Conservation (phyloP, 35 echinoderm and acorn worm species). For the Apostichopus californicus region DNA sequence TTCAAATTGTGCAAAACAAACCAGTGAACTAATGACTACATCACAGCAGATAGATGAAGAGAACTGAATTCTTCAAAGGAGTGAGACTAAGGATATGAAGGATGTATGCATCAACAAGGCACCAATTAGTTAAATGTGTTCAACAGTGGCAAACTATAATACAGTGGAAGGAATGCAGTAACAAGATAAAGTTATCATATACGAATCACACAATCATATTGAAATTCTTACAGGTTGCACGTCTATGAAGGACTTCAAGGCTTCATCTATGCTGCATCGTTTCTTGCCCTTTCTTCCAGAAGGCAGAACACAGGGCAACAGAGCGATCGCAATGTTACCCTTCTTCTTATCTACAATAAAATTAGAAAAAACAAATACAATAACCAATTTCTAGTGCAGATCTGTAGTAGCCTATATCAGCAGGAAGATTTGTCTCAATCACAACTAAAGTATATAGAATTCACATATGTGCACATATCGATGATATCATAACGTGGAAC, state of each 20-base stretch:
- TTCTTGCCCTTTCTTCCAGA: conserved; percentile 53
- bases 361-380: background rate
- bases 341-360: conserved; percentile 10
- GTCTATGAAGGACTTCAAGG: conserved; percentile 34
- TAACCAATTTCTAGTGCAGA: too few species aligned
- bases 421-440: too few species aligned
- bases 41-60: too few species aligned
- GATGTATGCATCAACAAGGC: too few species aligned
- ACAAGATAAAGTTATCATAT: background rate
- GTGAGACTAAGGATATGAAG: too few species aligned
- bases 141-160: conserved; percentile 14
- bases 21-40: too few species aligned
- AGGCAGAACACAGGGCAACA: conserved; percentile 23
- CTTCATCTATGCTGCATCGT: conserved; percentile 31
- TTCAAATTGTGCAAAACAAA: too few species aligned
- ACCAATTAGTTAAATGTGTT: background rate
- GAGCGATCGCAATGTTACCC: background rate
- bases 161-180: conserved; percentile 7
- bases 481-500: too few species aligned
- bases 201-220: background rate
- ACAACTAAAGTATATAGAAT: too few species aligned
- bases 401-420: too few species aligned
- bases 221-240: conserved; percentile 24
- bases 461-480: too few species aligned
- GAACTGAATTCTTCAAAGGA: too few species aligned